These are phyloP conservation scores for Drosophila kanekoi DNA, from an alignment of 2,888 invertebrate species.

Conservation along the genomic window DNA sequence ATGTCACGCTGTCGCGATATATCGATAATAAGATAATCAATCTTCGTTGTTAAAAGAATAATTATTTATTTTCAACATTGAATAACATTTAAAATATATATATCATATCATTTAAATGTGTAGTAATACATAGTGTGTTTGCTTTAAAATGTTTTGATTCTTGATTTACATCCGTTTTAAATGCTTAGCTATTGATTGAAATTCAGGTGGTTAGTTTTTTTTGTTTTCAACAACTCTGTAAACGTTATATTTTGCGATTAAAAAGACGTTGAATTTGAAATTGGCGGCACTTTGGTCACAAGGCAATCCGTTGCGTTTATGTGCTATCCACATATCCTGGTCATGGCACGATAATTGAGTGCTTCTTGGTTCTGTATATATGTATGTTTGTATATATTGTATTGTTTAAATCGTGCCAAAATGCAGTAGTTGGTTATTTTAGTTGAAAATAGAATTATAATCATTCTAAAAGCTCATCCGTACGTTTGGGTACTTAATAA, in stretches of 20 bases:
- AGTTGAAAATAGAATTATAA: slow-evolving; percentile 75
- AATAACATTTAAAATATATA: slow-evolving; percentile 68
- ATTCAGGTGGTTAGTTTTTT: slow-evolving; percentile 73
- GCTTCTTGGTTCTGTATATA: slow-evolving; percentile 25
- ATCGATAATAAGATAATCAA: slow-evolving; percentile 27
- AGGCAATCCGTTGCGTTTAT: slow-evolving; percentile 39
- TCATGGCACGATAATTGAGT: slow-evolving; percentile 68
- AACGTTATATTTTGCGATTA: slow-evolving; percentile 33
- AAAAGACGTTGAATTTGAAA: slow-evolving; percentile 13
- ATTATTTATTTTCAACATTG: slow-evolving; percentile 81
- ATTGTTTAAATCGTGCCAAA: slow-evolving; percentile 46
- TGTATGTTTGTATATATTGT: slow-evolving; percentile 12
- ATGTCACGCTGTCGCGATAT: background rate
- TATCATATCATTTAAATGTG: slow-evolving; percentile 60
- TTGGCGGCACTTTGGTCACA: slow-evolving; percentile 39
- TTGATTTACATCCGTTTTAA: slow-evolving; percentile 62
- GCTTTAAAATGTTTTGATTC: slow-evolving; percentile 36
- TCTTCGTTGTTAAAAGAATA: slow-evolving; percentile 63
- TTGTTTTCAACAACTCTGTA: slow-evolving; percentile 33
- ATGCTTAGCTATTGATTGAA: slow-evolving; percentile 66
- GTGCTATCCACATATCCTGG: slow-evolving; percentile 15
- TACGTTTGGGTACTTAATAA: slow-evolving; percentile 69
- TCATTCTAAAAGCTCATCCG: slow-evolving; percentile 62
- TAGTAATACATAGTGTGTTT: slow-evolving; percentile 52
- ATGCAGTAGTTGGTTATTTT: slow-evolving; percentile 13